phyloP scores from a whole-genome alignment of 2,888 invertebrate species.

The Athalia rosae region DNA sequence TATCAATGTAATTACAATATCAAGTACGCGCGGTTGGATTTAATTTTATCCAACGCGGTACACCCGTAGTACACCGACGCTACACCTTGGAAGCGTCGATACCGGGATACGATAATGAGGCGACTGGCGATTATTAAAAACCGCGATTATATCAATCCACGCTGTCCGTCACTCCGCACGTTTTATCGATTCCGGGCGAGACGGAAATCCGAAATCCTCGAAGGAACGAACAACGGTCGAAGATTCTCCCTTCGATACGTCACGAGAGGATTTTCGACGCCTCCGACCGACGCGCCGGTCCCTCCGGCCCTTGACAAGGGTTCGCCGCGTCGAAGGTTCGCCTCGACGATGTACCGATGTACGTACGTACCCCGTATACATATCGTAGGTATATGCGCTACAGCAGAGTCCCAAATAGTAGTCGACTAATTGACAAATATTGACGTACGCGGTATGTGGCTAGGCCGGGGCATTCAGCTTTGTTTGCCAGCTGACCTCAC shows the following conservation, averaged over 20 bases:
- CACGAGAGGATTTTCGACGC: not conserved
- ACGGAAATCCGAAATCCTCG: too few relatives aligned
- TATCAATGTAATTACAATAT: conserved; percentile 71
- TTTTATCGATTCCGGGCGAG: too few relatives aligned
- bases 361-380: too few relatives aligned
- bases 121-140: too few relatives aligned
- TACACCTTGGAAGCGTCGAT: too few relatives aligned
- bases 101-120: too few relatives aligned
- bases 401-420: conserved; percentile 33
- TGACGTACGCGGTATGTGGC: conserved; percentile 61
- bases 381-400: conserved; percentile 4
- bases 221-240: too few relatives aligned
- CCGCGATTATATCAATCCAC: too few relatives aligned
- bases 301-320: not conserved
- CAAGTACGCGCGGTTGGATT: conserved; percentile 59
- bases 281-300: not conserved
- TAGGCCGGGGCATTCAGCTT: conserved; percentile 58
- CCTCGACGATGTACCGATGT: conserved; percentile 29
- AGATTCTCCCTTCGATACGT: too few relatives aligned
- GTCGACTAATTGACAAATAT: conserved; percentile 68
- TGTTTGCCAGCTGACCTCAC: conserved; percentile 65
- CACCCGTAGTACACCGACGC: not conserved
- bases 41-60: conserved; percentile 55
- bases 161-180: too few relatives aligned
- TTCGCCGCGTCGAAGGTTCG: conserved; percentile 12